Conservation (phyloP, 2,797 vertebrate species). For the Tachyglossus aculeatus region DNA sequence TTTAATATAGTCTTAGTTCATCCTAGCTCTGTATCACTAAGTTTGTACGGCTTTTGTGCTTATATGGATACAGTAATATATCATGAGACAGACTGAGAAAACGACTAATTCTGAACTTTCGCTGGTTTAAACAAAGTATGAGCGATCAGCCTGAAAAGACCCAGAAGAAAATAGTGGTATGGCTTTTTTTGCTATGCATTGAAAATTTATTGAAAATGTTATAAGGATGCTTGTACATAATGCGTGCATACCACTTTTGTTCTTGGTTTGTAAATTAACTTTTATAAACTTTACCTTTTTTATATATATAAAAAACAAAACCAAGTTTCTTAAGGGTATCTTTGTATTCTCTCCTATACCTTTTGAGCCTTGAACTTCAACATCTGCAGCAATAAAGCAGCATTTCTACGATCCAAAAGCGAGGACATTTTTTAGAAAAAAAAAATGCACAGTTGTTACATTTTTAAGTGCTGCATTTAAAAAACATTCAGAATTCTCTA, state of each 20-base stretch:
- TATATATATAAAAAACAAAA: conserved; percentile 92
- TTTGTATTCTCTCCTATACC: conserved; percentile 96
- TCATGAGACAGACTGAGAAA: conserved; percentile 66
- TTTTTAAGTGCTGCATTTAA: conserved; percentile 98
- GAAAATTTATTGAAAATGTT: conserved; percentile 86
- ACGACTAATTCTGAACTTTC: conserved; percentile 44
- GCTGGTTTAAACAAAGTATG: conserved; percentile 56
- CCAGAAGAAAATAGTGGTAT: conserved; percentile 81
- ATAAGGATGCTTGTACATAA: conserved; percentile 95
- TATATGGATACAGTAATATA: conserved; percentile 71
- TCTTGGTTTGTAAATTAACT: conserved; percentile 99
- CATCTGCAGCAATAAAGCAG: conserved; percentile 96
- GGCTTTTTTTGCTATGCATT: conserved; percentile 92
- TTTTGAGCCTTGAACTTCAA: conserved; percentile 98
- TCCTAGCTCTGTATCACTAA: conserved; percentile 67
- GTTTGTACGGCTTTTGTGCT: conserved; percentile 76
- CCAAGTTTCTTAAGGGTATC: conserved; percentile 91
- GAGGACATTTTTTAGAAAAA: conserved; percentile 93
- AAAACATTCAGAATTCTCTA: conserved; percentile 87
- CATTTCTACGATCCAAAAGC: conserved; percentile 92
- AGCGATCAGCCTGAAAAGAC: conserved; percentile 62
- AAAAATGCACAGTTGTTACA: conserved; percentile 90
- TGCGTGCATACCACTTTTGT: conserved; percentile 98
- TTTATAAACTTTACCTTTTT: conserved; percentile 99
- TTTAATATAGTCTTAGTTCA: conserved; percentile 74